Base-by-base conservation (phyloP, 2,797 vertebrate species). In the Lophotriccus pileatus region DNA sequence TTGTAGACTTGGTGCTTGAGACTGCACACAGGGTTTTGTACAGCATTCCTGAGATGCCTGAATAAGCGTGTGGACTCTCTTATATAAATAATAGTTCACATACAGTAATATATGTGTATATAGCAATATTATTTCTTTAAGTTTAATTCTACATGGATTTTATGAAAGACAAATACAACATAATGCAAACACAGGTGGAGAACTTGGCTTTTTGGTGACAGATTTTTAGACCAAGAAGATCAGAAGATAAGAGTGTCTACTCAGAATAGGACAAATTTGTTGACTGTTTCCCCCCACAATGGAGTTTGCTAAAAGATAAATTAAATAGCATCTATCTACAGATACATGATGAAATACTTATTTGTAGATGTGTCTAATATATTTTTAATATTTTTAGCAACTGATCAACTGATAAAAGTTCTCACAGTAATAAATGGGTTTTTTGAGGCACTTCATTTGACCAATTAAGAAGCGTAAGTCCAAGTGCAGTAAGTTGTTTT, bases 191-290 rank as follows among this genome's bases (percentile, higher is more conserved):
- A 60, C 66, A 81, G 72, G 74, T 97, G 94, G 91, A 96, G 84
- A 86, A 92, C 93, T 85, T 95, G 85, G 79, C 86, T 94, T 94
- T 75, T 82, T 90, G 82, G 91, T 98, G 93, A 97, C 97, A 97
- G 96, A 95, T 85, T 97, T 97, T 96, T 94, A 97, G 34, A 93
- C 84, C 89, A 87, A 90, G 83, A 90, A 27, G n/a, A 28, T 39
- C 20, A 83, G 46, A 89, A 72, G 59, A 73, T 92, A 70, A 49
- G 28, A 21, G 7, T 94, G n/a, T 88, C 93, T 96, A 39, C 67
- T 59, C 19, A 53, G 60, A 95, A 93, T n/a, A 96, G 89, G 90
- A 87, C 58, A 87, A 69, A 69, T 8, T 30, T 82, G 7, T 55
- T 88, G 76, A 73, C 27, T 6, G 72, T 78, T 85, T 72, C 62